phyloP scores from a whole-genome alignment of 2,888 invertebrate species.

The Onchidella celtica region DNA sequence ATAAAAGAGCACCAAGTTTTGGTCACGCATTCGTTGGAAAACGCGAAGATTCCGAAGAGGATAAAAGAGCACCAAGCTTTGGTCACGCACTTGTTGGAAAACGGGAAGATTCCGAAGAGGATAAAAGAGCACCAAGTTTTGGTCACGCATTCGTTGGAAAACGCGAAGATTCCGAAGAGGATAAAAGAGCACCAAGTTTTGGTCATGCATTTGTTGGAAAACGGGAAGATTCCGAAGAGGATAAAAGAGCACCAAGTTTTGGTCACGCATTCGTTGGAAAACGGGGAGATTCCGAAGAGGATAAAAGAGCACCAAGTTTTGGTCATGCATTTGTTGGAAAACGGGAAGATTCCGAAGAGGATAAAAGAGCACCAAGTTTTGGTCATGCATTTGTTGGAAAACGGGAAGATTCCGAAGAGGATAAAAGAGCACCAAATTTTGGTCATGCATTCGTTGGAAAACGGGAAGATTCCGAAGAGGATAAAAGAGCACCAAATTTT shows the following conservation, averaged over 20 bases:
- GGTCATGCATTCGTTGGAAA: too few species aligned
- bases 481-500: constrained; percentile 26
- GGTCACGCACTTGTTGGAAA: constrained; percentile 49
- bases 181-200: constrained; percentile 26
- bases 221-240: constrained; percentile 13
- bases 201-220: constrained; percentile 44
- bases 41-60: too few species aligned
- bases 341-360: too few species aligned
- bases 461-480: too few species aligned
- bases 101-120: constrained; percentile 17
- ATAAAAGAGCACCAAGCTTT: too few species aligned
- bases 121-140: constrained; percentile 16
- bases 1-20: constrained; percentile 1
- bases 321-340: not conserved
- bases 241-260: too few species aligned
- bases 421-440: too few species aligned
- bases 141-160: constrained; percentile 27
- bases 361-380: constrained; percentile 8
- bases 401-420: constrained; percentile 31
- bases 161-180: too few species aligned
- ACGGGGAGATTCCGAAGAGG: constrained; percentile 30
- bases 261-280: constrained; percentile 41
- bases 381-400: constrained; percentile 42
- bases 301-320: constrained; percentile 20
- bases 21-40: constrained; percentile 39